Conservation (phyloP, 2,797 vertebrate genomes). For the Falco cherrug region DNA sequence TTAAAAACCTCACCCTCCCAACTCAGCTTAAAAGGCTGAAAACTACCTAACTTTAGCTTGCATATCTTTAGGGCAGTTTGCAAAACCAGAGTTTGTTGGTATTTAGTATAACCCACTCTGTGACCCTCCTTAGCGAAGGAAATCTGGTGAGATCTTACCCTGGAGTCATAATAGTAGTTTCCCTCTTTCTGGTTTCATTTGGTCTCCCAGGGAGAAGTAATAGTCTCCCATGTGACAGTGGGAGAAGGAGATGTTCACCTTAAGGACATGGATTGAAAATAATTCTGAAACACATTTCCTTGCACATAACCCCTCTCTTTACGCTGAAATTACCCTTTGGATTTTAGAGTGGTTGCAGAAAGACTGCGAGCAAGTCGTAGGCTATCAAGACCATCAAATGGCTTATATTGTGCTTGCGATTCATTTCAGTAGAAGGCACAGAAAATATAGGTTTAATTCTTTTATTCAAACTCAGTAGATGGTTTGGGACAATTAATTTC, state of each 20-base stretch:
- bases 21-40: not conserved
- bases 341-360: slow-evolving; percentile 39
- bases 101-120: not conserved
- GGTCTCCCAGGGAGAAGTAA: slow-evolving; percentile 48
- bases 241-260: slow-evolving; percentile 38
- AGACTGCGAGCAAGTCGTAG: not conserved
- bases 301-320: not conserved
- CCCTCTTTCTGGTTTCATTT: slow-evolving; percentile 54
- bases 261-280: slow-evolving; percentile 42
- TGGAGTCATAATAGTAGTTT: slow-evolving; percentile 41
- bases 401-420: slow-evolving; percentile 64
- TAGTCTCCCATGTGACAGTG: slow-evolving; percentile 27
- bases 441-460: slow-evolving; percentile 76
- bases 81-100: not conserved
- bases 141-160: slow-evolving; percentile 33
- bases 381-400: slow-evolving; percentile 47
- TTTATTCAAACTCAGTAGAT: slow-evolving; percentile 82
- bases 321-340: slow-evolving; percentile 7
- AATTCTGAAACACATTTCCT: slow-evolving; percentile 26
- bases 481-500: slow-evolving; percentile 89
- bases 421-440: slow-evolving; percentile 67
- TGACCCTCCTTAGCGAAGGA: not conserved
- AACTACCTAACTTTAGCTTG: not conserved
- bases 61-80: not conserved
- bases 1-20: not conserved